Evolutionary conservation across 2,888 invertebrate species (phyloP).

Genomic region (Mythimna loreyi): DNA sequence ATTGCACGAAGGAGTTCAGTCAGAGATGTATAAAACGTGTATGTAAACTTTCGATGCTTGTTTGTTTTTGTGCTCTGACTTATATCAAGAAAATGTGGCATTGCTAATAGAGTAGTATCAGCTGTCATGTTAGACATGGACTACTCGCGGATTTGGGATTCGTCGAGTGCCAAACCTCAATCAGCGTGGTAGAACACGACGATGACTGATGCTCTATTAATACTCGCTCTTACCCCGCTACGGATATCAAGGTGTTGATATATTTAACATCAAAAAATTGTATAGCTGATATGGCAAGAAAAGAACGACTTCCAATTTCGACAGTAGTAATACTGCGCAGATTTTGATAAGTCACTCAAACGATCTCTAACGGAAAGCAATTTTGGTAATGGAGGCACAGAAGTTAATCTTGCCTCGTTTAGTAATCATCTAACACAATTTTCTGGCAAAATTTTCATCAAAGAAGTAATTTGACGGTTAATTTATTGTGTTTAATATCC

Average conservation of each 20-base stretch:
- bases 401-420: slow-evolving; percentile 37
- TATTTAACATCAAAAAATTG: slow-evolving; percentile 22
- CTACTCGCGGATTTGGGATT: slow-evolving; percentile 39
- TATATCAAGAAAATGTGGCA: slow-evolving; percentile 23
- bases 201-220: slow-evolving; percentile 54
- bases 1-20: slow-evolving; percentile 58
- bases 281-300: slow-evolving; percentile 8
- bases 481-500: slow-evolving; percentile 11
- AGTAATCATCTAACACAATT: slow-evolving; percentile 30
- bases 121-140: slow-evolving; percentile 33
- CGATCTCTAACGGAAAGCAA: slow-evolving; percentile 27
- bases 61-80: slow-evolving; percentile 34
- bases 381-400: slow-evolving; percentile 35
- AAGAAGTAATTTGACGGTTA: slow-evolving; percentile 26
- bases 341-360: slow-evolving; percentile 13
- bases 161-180: slow-evolving; percentile 58
- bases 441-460: slow-evolving; percentile 9
- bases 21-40: slow-evolving; percentile 51
- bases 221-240: slow-evolving; percentile 39
- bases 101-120: slow-evolving; percentile 14
- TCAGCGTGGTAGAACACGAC: slow-evolving; percentile 39
- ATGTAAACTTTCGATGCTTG: slow-evolving; percentile 54
- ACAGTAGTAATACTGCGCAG: slow-evolving; percentile 8
- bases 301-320: slow-evolving; percentile 5
- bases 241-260: slow-evolving; percentile 45